Percentiles rank a stretch among this genome's conserved stretches.
phyloP scores from a whole-genome alignment of 2,797 vertebrate genomes.

The Trichosurus vulpecula region DNA sequence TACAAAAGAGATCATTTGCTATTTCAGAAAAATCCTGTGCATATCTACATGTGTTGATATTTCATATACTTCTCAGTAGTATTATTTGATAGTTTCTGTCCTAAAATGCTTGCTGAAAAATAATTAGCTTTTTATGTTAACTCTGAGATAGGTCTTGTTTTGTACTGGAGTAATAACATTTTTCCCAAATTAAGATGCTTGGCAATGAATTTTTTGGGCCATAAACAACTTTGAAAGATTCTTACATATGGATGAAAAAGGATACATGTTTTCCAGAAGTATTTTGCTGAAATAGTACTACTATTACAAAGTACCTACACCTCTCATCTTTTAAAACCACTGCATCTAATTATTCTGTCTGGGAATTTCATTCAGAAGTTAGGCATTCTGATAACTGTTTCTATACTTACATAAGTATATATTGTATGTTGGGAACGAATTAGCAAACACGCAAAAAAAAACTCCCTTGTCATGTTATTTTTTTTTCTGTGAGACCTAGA shows the following conservation, averaged over 20 bases:
- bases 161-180: background rate
- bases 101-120: background rate
- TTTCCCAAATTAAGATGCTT: background rate
- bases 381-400: conserved; percentile 9
- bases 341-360: background rate
- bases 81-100: background rate
- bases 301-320: background rate
- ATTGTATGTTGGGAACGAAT: conserved; percentile 11
- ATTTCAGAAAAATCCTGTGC: background rate
- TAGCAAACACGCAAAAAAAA: conserved; percentile 36
- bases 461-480: background rate
- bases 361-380: background rate
- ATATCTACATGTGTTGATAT: background rate
- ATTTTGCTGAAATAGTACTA: background rate
- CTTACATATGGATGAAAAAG: background rate
- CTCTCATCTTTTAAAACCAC: background rate
- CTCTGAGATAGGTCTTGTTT: background rate
- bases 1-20: background rate
- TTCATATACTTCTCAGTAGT: background rate
- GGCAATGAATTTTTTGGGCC: background rate
- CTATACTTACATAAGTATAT: conserved; percentile 4
- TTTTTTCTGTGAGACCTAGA: conserved; percentile 37
- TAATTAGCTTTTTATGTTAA: background rate
- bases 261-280: background rate
- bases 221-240: background rate